Percentiles rank a stretch among this genome's conserved stretches.
phyloP scores from a whole-genome alignment of 2,113 vertebrate genomes.

The Notechis scutatus region DNA sequence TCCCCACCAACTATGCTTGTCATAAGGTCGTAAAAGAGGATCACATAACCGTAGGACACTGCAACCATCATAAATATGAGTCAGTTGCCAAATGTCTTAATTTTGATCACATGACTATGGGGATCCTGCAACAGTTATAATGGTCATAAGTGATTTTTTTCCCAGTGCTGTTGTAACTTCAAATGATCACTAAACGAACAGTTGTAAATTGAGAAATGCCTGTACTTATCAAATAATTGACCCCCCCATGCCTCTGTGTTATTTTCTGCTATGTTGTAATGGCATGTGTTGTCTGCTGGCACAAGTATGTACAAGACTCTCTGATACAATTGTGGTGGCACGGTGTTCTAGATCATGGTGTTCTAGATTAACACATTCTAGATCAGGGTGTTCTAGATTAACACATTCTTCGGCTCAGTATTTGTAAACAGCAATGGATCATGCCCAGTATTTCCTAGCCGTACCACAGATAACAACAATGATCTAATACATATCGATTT shows the following conservation, averaged over 20 bases:
- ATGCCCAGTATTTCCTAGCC: too few relatives aligned
- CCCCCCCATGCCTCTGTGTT: not conserved
- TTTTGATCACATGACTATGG: not conserved
- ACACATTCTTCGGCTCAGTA: too few relatives aligned
- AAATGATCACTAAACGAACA: too few relatives aligned
- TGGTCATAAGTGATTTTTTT: not conserved
- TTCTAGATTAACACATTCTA: too few relatives aligned
- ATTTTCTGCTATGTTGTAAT: not conserved
- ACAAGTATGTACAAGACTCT: not conserved
- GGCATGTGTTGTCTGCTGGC: not conserved
- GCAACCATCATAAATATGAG: not conserved
- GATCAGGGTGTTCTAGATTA: too few relatives aligned
- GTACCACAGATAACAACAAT: too few relatives aligned
- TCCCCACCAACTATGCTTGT: not conserved
- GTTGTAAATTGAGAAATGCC: not conserved
- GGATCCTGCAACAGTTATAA: not conserved
- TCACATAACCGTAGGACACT: not conserved
- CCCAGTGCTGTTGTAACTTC: not conserved
- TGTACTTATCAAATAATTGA: not conserved
- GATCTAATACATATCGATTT: too few relatives aligned
- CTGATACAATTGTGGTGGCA: not conserved
- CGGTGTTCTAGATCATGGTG: not conserved
- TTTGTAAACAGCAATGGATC: too few relatives aligned
- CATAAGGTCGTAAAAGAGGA: not conserved
- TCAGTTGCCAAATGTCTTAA: not conserved